Evolutionary conservation across 2,888 invertebrate species (phyloP), one percentile per base, ranked within the genome.

Genomic region (Drosophila diplacantha): DNA sequence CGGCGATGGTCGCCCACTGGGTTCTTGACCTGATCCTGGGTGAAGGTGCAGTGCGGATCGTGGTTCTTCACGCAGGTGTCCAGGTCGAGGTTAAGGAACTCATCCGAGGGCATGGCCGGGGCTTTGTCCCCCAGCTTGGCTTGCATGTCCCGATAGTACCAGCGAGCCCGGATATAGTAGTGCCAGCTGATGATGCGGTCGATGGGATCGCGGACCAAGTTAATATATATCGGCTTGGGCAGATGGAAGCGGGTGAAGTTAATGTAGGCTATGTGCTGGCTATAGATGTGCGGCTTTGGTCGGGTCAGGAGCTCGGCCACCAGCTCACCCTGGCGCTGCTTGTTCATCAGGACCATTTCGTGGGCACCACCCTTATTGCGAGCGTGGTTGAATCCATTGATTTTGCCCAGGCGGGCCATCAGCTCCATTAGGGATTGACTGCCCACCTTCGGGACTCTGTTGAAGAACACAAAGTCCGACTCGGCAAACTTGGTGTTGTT

Each of bases 181-280:
- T 96, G 96, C 96, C 96, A 96, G 7, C 95, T 96, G 80, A 96
- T 95, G 7, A 96, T 93, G 26, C 96, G 91, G 87, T 96, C 96
- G 32, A 96, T 92, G 1, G 96, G 96, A 88, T 96, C 96, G 14
- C 96, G 91, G 1, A 96, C 95, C 72, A 96, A 89, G 89, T 96
- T 96, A 73, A 96, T 93, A 88, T 96, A 96, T 81, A 96, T 95
- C 1, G 96, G 96, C 80, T 93, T 92, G 0, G 95, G 94, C 75
- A 93, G 90, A 51, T 93, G 92, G 85, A 91, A 94, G 75, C 93
- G 92, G 20, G 95, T 94, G 78, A 96, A 95, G 87, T 96, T 96
- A 12, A 96, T 93, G 87, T 94, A 95, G 85, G 95, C 96, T 55
- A 96, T 93, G 83, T 96, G 96, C 85, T 96, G 95, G 80, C 95